Evolutionary conservation across 1,140 invertebrate genomes (phyloP), one percentile per base, ranked within the genome.

Genomic region (Eurytemora carolleeae): DNA sequence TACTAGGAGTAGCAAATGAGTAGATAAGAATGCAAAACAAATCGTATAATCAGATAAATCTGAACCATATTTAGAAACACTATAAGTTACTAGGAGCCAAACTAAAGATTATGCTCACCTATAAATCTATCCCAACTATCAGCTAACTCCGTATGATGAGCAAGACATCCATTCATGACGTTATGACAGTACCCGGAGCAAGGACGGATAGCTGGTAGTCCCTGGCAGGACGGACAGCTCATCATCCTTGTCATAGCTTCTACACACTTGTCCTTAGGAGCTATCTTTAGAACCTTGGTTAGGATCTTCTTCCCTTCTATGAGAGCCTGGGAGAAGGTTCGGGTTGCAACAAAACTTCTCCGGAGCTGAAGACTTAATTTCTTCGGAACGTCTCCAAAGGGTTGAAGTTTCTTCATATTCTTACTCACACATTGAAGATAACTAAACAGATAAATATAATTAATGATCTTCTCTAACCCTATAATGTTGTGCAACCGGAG

Each of bases 351-450:
- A 74, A 98, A 95, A 0, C 90, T 88, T 25, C 91, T 75, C 69
- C 87, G 85, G 54, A 96, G 80, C 72, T 94, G 88, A 17, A 84
- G 77, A 0, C 84, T 83, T 18, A 96, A 76, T 74, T 93, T 94
- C 66, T 83, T 78, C 0, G 91, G 91, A 20, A 93, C 86, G 71
- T 95, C 91, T 1, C 88, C 89, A 70, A 97, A 96, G 0, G 91
- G 91, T 69, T 88, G 83, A 70, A 95, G 78, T 62, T 91, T 83
- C 55, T 84, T 81, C 90, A 97, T 95, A 67, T 89, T 81, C 66
- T 87, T 82, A 61, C 80, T 83, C 26, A 95, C 84, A 73, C 92
- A 96, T 21, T 79, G 78, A 64, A 90, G 71, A 70, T 91, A 87
- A 66, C 80, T 82, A 65, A 64, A 63, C 55, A 55, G 22, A 63